A percentile compares a stretch with the other conserved stretches of the same genome.
phyloP scores from a whole-genome alignment of 1,140 invertebrate species.

The Sminthurides bifidus region DNA sequence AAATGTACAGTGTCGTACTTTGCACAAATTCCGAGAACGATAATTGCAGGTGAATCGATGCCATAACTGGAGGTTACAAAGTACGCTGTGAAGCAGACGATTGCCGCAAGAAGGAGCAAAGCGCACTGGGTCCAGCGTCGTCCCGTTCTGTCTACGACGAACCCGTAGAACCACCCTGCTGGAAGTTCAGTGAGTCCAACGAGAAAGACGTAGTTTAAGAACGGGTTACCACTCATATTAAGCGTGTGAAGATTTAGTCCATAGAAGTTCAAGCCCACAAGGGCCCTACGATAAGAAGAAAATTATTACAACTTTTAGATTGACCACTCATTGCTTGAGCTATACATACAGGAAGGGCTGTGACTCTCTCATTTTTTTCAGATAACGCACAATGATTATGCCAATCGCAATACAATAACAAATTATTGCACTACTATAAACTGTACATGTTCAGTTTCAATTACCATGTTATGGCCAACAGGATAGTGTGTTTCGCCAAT shows the following conservation, averaged over 20 bases:
- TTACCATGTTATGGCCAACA: slow-evolving; percentile 43
- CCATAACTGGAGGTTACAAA: too few species aligned
- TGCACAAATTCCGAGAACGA: slow-evolving; percentile 4
- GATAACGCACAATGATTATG: too few species aligned
- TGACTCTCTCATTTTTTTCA: too few species aligned
- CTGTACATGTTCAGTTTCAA: slow-evolving; percentile 47
- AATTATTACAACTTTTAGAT: too few species aligned
- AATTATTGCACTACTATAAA: too few species aligned
- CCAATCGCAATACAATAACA: neutral
- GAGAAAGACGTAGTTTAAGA: slow-evolving; percentile 54
- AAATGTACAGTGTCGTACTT: slow-evolving; percentile 30
- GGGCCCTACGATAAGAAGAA: slow-evolving; percentile 39
- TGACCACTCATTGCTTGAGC: too few species aligned
- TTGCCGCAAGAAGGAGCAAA: slow-evolving; percentile 37
- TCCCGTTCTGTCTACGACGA: slow-evolving; percentile 40
- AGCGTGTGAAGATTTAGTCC: slow-evolving; percentile 48
- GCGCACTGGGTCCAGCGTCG: slow-evolving; percentile 42
- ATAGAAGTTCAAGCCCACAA: slow-evolving; percentile 47
- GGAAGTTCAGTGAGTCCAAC: slow-evolving; percentile 51
- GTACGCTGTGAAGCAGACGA: slow-evolving; percentile 36
- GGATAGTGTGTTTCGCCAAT: slow-evolving; percentile 44
- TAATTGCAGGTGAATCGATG: too few species aligned
- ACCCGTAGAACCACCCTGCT: slow-evolving; percentile 36
- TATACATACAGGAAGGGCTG: too few species aligned
- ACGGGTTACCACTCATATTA: slow-evolving; percentile 52